phyloP scores from a whole-genome alignment of 2,797 vertebrate species.

The Hippocampus kuda region DNA sequence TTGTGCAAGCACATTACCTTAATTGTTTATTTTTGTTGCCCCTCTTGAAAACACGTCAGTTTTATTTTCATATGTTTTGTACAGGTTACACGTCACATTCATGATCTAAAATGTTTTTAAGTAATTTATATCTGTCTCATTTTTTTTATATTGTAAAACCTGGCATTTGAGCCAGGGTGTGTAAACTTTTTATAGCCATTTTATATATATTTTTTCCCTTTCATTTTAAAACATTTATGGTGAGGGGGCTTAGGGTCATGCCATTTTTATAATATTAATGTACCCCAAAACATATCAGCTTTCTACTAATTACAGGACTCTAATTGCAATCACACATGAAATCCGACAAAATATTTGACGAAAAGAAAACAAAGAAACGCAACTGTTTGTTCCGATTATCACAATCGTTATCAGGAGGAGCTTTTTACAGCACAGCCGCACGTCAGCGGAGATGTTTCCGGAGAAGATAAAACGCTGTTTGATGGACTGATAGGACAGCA shows the following conservation, averaged over 20 bases:
- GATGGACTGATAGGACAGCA: conserved; percentile 41
- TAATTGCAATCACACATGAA: neutral
- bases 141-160: too few species aligned
- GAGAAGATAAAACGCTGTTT: conserved; percentile 32
- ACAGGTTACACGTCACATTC: too few species aligned
- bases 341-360: neutral
- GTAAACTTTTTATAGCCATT: too few species aligned
- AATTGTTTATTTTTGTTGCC: too few species aligned
- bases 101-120: too few species aligned
- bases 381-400: neutral
- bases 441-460: conserved; percentile 3
- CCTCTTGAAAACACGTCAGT: too few species aligned
- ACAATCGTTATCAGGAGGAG: neutral
- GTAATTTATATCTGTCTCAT: too few species aligned
- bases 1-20: too few species aligned
- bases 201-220: neutral
- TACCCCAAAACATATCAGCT: neutral
- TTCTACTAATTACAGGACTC: neutral
- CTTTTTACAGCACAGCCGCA: neutral
- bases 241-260: too few species aligned
- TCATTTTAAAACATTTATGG: neutral
- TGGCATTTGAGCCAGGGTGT: too few species aligned
- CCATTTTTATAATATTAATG: too few species aligned
- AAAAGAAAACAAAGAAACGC: neutral
- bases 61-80: too few species aligned